phyloP scores from a whole-genome alignment of 2,888 invertebrate species.

The Caenorhabditis plicata region DNA sequence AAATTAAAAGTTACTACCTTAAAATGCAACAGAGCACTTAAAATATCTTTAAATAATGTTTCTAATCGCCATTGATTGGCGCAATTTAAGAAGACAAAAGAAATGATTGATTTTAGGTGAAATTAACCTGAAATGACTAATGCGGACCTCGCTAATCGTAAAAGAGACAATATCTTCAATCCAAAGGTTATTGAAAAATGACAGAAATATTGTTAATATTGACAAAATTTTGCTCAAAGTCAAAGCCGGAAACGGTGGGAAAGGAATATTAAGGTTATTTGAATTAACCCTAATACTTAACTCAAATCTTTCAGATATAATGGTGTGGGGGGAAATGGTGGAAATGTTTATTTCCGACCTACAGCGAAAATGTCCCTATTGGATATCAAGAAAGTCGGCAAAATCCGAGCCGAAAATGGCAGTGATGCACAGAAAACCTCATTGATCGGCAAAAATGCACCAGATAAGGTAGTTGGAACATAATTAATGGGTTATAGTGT shows the following conservation, averaged over 20 bases:
- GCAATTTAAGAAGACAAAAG: no score
- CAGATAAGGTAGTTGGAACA: slow-evolving; percentile 5
- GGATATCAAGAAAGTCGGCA: slow-evolving; percentile 41
- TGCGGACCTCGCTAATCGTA: not conserved
- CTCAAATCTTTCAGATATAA: slow-evolving; percentile 46
- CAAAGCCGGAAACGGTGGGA: slow-evolving; percentile 49
- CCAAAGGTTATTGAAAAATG: slow-evolving; percentile 25
- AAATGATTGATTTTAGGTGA: no score
- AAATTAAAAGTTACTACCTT: no score
- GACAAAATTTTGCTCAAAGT: slow-evolving; percentile 38
- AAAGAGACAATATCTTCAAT: slow-evolving; percentile 7
- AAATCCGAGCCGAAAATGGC: slow-evolving; percentile 30
- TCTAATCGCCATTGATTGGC: no score
- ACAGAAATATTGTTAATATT: slow-evolving; percentile 27
- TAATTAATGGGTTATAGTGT: not conserved
- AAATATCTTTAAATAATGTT: no score
- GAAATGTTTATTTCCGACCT: slow-evolving; percentile 48
- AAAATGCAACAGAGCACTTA: no score
- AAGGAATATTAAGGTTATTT: no score
- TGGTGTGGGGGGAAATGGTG: slow-evolving; percentile 60
- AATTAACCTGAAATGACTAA: not conserved
- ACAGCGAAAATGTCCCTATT: slow-evolving; percentile 44
- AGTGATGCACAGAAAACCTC: slow-evolving; percentile 21
- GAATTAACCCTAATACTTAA: slow-evolving; percentile 29
- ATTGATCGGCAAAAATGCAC: slow-evolving; percentile 26